Base-by-base conservation (phyloP, 2,113 vertebrate species). In the Bubalus kerabau region DNA sequence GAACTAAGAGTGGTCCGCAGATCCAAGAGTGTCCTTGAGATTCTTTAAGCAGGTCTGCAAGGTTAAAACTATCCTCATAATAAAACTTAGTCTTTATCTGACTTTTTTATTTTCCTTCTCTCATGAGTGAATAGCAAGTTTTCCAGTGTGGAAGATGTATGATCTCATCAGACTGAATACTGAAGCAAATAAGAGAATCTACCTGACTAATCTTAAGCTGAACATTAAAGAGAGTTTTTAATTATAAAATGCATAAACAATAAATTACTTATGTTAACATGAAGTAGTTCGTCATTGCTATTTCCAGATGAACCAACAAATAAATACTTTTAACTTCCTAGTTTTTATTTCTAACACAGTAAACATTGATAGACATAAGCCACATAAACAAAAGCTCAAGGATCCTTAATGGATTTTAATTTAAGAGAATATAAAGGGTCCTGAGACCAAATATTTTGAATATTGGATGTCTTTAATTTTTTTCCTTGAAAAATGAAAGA, bases 331-430 rank as follows among this genome's bases (percentile, higher is more conserved):
- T 19, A 36, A 64, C 36, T 59, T 74, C 24, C 90, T 86, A 62
- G 21, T 90, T 91, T 94, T 43, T 28, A 81, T 90, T 95, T 86
- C 23, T 85, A 74, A 74, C 62, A 19, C 3, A 76, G 23, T 92
- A 93, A 87, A 74, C 74, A 90, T 81, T 7, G 3, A n/a, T 86
- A 87, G 60, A 32, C 32, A 67, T 56, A 93, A n/a, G 5, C 16
- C 43, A 48, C 24, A 84, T 78, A 91, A 87, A 93, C 19, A 96
- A 95, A 86, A 87, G 23, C 62, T 78, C 8, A 50, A 80, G 13
- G 24, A 93, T 48, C 56, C 40, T 71, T 93, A 83, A 60, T 95
- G 71, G 83, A 88, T 96, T 94, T 97, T 80, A 85, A 92, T 84
- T 32, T 88, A 87, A 67, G 32, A 91, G n/a, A 24, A 48, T 80